Conservation (phyloP, 2,888 invertebrate genomes). For the Coenonympha glycerion region DNA sequence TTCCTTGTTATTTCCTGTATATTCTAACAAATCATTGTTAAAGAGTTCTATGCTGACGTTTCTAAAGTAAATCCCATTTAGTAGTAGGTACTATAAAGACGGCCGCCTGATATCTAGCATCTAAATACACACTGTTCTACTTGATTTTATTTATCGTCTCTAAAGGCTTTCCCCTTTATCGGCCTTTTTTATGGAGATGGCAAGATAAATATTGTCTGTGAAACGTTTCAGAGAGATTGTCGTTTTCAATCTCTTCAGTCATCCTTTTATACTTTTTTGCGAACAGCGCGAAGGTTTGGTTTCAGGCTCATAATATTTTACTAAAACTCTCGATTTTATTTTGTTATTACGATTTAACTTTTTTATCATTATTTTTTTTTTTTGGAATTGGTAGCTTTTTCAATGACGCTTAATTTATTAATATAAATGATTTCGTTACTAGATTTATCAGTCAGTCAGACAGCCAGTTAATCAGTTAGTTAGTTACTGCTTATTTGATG, state of each 20-base stretch:
- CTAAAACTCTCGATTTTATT: too few relatives aligned
- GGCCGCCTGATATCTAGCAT: background rate
- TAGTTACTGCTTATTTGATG: too few relatives aligned
- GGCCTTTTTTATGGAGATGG: background rate
- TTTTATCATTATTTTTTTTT: too few relatives aligned
- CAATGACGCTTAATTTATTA: too few relatives aligned
- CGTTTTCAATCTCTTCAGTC: background rate
- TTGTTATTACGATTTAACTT: too few relatives aligned
- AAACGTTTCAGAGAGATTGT: conserved; percentile 3
- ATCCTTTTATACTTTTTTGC: background rate
- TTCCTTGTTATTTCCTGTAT: background rate
- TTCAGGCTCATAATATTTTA: too few relatives aligned
- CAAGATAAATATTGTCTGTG: conserved; percentile 1
- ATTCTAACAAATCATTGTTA: background rate
- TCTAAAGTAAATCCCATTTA: conserved; percentile 1
- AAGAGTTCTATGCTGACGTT: background rate
- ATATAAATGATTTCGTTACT: too few relatives aligned
- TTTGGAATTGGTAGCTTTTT: too few relatives aligned
- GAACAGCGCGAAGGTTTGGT: background rate
- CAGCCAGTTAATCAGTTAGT: too few relatives aligned
- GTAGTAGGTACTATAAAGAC: background rate
- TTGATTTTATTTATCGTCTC: conserved; percentile 9
- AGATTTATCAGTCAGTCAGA: too few relatives aligned
- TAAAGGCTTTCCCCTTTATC: background rate
- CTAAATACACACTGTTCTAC: background rate